Base-by-base conservation (phyloP, 2,113 vertebrate genomes). In the Chloropsis hardwickii region DNA sequence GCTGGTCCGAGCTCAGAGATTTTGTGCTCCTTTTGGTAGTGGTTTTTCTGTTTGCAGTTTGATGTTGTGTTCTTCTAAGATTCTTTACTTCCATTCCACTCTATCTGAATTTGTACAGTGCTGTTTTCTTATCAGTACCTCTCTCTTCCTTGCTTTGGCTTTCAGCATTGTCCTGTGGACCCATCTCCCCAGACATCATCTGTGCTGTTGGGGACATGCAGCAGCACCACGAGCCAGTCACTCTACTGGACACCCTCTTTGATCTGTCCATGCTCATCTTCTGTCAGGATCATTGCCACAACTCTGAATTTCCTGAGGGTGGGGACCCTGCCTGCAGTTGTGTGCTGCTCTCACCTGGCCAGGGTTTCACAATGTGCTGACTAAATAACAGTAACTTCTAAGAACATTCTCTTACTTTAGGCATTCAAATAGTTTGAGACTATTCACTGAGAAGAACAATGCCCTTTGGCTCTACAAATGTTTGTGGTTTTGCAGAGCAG, bases 361-460 rank as follows among this genome's bases (percentile, higher is more conserved):
- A 73, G 71, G 4, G 11, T 92, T 95, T 88, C 79, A 70, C 92
- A 73, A 50, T 62, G 79, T 86, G 64, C 72, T 74, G 82, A 74
- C 72, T 86, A 64, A 95, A 84, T 48, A 92, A 19, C 83, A 87
- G 86, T 14, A 92, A 90, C 85, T 81, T 39, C 0, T 39, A 78
- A 83, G 92, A 71, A 57, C 82, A 21, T 85, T 88, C 39, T 86
- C 90, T 76, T 69, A 85, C 79, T 94, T 84, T 14, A 88, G 88
- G 76, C 76, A 83, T 81, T 94, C 69, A 88, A 94, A 96, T 83
- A 96, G 71, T 94, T 95, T 88, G 67, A 71, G 95, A 84, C 92
- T 95, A 45, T 96, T 96, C 94, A 79, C 86, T 86, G 92, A 53
- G n/a, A 72, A 96, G 93, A 96, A 92, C 91, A 94, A 94, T 94